Conservation (phyloP, 2,888 invertebrate genomes). For the Heliothis peltigera region DNA sequence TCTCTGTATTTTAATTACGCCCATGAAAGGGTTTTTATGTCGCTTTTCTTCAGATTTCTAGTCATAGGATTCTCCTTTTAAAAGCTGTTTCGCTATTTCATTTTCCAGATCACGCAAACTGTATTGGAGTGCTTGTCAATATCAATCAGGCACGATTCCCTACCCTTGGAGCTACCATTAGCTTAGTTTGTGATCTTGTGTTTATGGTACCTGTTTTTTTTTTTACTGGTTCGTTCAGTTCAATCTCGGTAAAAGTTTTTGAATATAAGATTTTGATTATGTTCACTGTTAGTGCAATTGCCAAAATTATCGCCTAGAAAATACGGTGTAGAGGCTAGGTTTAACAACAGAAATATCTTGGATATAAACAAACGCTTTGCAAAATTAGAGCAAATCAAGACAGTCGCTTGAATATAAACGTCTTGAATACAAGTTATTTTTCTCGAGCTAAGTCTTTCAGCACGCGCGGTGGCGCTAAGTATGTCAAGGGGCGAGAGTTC, state of each 20-base stretch:
- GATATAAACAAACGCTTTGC: neutral
- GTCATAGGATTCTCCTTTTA: neutral
- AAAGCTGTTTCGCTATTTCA: neutral
- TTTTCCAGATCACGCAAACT: neutral
- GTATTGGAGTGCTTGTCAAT: slow-evolving; percentile 6
- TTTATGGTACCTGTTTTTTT: slow-evolving; percentile 18
- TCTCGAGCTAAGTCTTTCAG: slow-evolving; percentile 32
- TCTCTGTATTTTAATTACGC: neutral
- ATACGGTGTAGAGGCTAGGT: neutral
- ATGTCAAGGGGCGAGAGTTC: slow-evolving; percentile 52
- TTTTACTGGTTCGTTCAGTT: neutral
- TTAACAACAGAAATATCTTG: neutral
- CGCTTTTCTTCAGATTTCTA: neutral
- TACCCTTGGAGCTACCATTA: neutral
- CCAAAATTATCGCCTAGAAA: too few species aligned
- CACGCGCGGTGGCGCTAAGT: slow-evolving; percentile 29
- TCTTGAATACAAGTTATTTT: slow-evolving; percentile 24
- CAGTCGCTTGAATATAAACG: slow-evolving; percentile 4
- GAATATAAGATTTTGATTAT: too few species aligned
- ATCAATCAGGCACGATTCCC: slow-evolving; percentile 2
- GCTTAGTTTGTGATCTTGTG: slow-evolving; percentile 5
- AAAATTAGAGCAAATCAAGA: neutral
- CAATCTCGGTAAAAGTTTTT: neutral
- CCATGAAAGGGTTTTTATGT: neutral
- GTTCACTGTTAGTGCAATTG: too few species aligned